Conservation (phyloP, 1,140 invertebrate genomes). For the Leguminivora glycinivorella region DNA sequence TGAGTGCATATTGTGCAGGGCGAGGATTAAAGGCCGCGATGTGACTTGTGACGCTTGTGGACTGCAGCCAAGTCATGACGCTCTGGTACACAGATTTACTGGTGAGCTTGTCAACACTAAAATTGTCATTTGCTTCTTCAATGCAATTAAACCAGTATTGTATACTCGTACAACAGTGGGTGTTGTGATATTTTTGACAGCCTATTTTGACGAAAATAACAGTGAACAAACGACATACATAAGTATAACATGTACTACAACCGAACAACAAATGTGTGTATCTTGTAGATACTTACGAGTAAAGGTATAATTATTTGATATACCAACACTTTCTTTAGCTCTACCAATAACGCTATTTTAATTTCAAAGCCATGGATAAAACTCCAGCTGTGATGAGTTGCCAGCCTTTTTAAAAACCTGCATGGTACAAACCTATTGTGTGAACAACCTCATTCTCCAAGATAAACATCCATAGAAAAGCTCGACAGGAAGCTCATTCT, state of each 20-base stretch:
- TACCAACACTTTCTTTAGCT: too few species aligned
- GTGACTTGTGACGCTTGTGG: slow-evolving; percentile 67
- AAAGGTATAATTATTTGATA: too few species aligned
- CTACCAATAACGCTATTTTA: background rate
- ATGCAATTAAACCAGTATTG: slow-evolving; percentile 1
- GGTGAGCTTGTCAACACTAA: slow-evolving; percentile 55
- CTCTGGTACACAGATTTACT: slow-evolving; percentile 76
- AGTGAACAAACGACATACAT: too few species aligned
- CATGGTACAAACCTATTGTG: background rate
- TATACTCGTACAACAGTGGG: background rate
- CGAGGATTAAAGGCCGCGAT: slow-evolving; percentile 67
- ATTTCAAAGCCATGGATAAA: background rate
- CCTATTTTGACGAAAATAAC: background rate
- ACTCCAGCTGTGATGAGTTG: background rate
- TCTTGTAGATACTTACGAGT: too few species aligned
- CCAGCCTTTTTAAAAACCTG: background rate
- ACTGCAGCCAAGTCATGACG: slow-evolving; percentile 71
- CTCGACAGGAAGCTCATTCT: background rate
- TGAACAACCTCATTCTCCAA: background rate
- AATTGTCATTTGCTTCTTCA: background rate
- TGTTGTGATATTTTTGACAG: slow-evolving; percentile 1
- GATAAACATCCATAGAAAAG: background rate
- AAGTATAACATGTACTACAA: too few species aligned
- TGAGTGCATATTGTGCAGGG: slow-evolving; percentile 51
- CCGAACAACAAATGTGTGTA: too few species aligned